Base-by-base conservation (phyloP, 2,113 vertebrate genomes). In the Helogale parvula region DNA sequence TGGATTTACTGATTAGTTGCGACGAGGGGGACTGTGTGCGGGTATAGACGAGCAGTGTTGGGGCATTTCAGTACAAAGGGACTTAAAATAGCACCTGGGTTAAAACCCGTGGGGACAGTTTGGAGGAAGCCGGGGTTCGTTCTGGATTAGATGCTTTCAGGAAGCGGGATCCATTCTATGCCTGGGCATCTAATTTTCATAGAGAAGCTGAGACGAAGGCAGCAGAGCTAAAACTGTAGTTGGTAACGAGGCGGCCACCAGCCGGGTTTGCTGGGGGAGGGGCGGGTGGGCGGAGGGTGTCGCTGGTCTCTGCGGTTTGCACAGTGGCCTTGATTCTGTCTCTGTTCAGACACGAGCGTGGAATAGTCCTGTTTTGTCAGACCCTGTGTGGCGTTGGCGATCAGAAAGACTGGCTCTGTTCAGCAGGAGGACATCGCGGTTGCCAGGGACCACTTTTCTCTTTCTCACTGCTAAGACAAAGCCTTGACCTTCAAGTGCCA, bases 231-330 rank as follows among this genome's bases (percentile, higher is more conserved):
- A 38, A 23, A 21, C 57, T 25, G 0, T 29, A 57, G 50, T 52
- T 50, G 66, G 41, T 63, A 19, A 91, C n/a, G 66, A 68, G 50
- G 38, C 14, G 33, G 66, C 54, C 19, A 12, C n/a, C 81, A 47
- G 23, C 45, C 17, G 52, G 23, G 19, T 52, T 54, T 47, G 17
- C 65, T 45, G 41, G 38, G 19, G n/a, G 2, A 33, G 38, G 19
- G n/a, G 1, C 2, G 21, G 27, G 14, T 31, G 21, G 35, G 2
- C 6, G 21, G 19, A 10, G 31, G 13, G 2, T 25, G 9, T 15
- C 80, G 9, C n/a, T 45, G 87, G 35, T 38, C 7, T 47, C n/a
- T 29, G 25, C 38, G 38, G 2, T 77, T 68, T 9, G 14, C 47
- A 14, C 38, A 13, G 47, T 9, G 47, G 68, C 27, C 63, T 83